Conservation (phyloP, 2,113 vertebrate species). For the Vulpes lagopus region DNA sequence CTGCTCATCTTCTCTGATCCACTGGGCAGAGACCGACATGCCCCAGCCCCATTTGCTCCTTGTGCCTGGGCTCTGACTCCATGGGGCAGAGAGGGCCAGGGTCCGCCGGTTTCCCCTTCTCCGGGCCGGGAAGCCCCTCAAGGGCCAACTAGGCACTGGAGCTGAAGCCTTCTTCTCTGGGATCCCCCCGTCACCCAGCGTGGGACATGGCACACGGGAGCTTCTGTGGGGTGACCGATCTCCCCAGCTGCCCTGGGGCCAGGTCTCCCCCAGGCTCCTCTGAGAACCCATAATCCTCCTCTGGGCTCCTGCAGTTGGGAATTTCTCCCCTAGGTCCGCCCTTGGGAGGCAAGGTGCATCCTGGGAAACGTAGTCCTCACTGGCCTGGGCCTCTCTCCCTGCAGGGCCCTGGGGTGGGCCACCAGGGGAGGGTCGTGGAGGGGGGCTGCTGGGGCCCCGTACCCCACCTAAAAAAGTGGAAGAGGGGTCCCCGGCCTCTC, state of each 20-base stretch:
- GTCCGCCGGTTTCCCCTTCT: not conserved
- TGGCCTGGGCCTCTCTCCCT: not conserved
- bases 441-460: accelerated
- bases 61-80: not conserved
- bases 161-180: not conserved
- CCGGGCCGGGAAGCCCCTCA: not conserved
- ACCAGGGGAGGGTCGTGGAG: not conserved
- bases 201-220: accelerated
- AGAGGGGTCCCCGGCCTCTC: not conserved
- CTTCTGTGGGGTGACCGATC: not conserved
- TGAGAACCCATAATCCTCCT: not conserved
- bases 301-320: not conserved
- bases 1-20: not conserved
- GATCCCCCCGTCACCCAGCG: not conserved
- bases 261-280: not conserved
- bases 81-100: not conserved
- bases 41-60: not conserved
- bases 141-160: not conserved
- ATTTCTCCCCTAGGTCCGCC: not conserved
- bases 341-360: constrained; percentile 41
- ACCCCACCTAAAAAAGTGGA: not conserved
- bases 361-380: constrained; percentile 68
- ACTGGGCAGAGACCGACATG: not conserved
- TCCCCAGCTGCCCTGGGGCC: not conserved
- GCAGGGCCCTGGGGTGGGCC: not conserved